A percentile compares a stretch with the other conserved stretches of the same genome.
Conservation (phyloP, 2,797 vertebrate genomes). For the Hafferia zeledoni region DNA sequence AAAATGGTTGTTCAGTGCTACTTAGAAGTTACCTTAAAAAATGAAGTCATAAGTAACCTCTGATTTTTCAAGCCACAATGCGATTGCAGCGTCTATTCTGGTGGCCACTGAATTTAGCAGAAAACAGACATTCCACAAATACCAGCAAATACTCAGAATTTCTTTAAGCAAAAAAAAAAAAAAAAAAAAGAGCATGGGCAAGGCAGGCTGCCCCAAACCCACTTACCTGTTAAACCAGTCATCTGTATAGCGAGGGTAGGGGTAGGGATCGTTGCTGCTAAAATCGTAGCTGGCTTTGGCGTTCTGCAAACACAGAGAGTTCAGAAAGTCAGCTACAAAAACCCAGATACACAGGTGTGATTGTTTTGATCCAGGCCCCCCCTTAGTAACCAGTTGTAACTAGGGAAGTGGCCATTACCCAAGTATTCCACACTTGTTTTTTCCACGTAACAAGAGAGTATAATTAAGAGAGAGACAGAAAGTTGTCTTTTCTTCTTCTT, state of each 20-base stretch:
- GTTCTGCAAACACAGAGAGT: slow-evolving; percentile 85
- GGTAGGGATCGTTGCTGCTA: slow-evolving; percentile 98
- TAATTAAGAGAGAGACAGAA: too few species aligned
- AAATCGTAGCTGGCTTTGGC: slow-evolving; percentile 98
- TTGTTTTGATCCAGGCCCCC: too few species aligned
- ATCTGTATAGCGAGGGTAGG: slow-evolving; percentile 97
- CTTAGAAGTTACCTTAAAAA: neutral
- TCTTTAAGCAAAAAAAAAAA: neutral
- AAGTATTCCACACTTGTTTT: too few species aligned
- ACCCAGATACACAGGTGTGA: neutral
- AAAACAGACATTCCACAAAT: neutral
- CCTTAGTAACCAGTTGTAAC: too few species aligned
- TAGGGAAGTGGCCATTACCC: too few species aligned
- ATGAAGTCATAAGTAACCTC: neutral
- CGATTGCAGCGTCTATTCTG: neutral
- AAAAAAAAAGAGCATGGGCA: neutral
- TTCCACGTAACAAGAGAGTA: too few species aligned
- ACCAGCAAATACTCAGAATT: neutral
- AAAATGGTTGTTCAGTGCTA: neutral
- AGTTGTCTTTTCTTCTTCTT: too few species aligned
- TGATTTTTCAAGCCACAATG: neutral
- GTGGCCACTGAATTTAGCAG: neutral
- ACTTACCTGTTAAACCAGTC: slow-evolving; percentile 99
- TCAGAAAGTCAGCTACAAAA: neutral
- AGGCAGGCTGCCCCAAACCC: neutral